Percentiles rank a stretch among this genome's conserved stretches.
These are phyloP conservation scores for Graptemys geographica DNA, from an alignment of 2,797 vertebrate genomes.

Conservation along the genomic window DNA sequence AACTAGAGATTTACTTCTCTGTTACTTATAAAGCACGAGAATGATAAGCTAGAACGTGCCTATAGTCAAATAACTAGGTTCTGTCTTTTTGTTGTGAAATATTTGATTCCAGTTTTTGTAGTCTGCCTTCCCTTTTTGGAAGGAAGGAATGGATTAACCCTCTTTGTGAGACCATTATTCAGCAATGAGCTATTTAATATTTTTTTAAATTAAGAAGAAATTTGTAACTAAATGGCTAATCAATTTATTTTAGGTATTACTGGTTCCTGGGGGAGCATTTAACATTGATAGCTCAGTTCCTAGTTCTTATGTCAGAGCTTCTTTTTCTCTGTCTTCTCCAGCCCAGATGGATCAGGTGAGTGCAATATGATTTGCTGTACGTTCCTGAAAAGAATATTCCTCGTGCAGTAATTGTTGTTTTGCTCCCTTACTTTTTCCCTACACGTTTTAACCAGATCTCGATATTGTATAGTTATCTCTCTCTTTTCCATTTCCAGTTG, in stretches of 20 bases:
- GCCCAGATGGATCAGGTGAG: conserved; percentile 92
- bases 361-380: not conserved
- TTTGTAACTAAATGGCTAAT: conserved; percentile 7
- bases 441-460: not conserved
- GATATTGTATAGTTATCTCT: not conserved
- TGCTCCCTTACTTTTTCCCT: not conserved
- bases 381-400: not conserved
- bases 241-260: conserved; percentile 85
- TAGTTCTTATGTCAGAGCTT: conserved; percentile 89
- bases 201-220: not conserved
- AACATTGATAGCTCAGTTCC: conserved; percentile 85
- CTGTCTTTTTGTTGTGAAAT: not conserved
- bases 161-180: not conserved
- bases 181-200: not conserved
- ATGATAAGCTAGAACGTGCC: not conserved
- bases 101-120: not conserved
- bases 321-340: conserved; percentile 91
- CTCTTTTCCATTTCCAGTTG: not conserved
- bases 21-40: not conserved
- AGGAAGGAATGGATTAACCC: not conserved
- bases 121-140: conserved; percentile 20
- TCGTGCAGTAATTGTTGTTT: not conserved
- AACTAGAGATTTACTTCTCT: not conserved
- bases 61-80: not conserved
- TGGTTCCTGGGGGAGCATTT: conserved; percentile 92